Conservation (phyloP, 2,113 vertebrate species). For the Alethe castanea region DNA sequence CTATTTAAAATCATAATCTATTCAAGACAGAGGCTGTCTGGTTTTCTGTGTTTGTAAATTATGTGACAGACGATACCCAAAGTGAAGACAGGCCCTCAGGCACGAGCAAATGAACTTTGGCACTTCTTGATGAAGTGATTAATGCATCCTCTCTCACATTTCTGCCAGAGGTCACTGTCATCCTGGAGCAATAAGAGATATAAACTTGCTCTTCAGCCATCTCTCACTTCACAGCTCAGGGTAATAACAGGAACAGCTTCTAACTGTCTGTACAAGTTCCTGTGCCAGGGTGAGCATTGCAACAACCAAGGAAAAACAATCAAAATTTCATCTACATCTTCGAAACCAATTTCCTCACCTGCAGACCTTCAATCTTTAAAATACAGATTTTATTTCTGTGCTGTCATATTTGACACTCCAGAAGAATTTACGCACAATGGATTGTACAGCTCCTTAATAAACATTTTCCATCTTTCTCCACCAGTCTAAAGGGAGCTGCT, state of each 20-base stretch:
- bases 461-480: neutral
- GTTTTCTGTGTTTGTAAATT: constrained; percentile 5
- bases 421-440: neutral
- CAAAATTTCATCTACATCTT: neutral
- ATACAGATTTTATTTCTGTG: neutral
- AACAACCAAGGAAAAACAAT: neutral
- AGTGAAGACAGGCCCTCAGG: neutral
- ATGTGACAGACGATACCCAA: constrained; percentile 3
- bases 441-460: neutral
- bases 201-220: neutral
- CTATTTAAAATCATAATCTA: neutral
- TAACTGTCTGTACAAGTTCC: neutral
- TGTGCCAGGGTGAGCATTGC: neutral
- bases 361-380: neutral
- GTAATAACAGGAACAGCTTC: neutral
- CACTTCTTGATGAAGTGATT: constrained; percentile 31
- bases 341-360: neutral
- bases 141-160: neutral
- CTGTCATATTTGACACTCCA: neutral
- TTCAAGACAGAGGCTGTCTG: constrained; percentile 10
- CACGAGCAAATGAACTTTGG: constrained; percentile 24
- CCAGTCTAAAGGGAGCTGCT: neutral
- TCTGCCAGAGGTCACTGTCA: constrained; percentile 49
- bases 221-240: neutral
- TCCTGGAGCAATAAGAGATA: neutral